Evolutionary conservation across 1,140 invertebrate genomes (phyloP).

Genomic region (Sycophaga agraensis): DNA sequence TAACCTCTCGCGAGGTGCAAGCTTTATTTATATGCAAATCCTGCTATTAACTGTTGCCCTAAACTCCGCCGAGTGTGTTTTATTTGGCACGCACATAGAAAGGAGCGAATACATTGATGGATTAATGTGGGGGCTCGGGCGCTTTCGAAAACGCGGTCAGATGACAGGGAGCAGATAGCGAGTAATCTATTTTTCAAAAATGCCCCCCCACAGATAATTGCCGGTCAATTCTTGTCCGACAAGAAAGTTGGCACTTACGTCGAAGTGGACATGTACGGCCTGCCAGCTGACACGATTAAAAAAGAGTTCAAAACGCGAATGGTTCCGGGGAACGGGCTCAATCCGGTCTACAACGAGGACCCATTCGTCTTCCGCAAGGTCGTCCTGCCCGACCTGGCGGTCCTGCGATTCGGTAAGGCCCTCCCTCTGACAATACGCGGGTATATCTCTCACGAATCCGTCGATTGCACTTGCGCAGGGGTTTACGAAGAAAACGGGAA

Average conservation of each 20-base stretch:
- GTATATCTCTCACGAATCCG: no score
- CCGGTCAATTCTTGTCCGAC: constrained; percentile 53
- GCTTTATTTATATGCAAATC: no score
- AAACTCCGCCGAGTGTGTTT: no score
- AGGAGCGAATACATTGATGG: no score
- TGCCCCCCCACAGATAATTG: constrained; percentile 49
- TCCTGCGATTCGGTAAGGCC: constrained; percentile 81
- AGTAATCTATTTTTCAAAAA: no score
- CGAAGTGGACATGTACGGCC: constrained; percentile 83
- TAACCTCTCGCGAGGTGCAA: no score
- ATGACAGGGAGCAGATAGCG: no score
- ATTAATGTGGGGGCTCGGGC: no score
- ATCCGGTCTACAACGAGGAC: constrained; percentile 83
- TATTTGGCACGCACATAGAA: no score
- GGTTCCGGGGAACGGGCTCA: constrained; percentile 79
- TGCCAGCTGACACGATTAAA: constrained; percentile 80
- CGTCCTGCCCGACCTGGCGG: constrained; percentile 95
- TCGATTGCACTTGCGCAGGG: constrained; percentile 32
- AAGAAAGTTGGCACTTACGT: constrained; percentile 69
- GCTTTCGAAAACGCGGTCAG: no score
- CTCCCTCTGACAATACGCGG: no score
- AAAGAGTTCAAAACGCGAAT: constrained; percentile 81
- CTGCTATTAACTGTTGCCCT: no score
- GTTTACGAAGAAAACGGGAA: constrained; percentile 99
- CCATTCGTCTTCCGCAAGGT: constrained; percentile 85